Base-by-base conservation (phyloP, 2,797 vertebrate genomes). In the Tamandua tetradactyla region DNA sequence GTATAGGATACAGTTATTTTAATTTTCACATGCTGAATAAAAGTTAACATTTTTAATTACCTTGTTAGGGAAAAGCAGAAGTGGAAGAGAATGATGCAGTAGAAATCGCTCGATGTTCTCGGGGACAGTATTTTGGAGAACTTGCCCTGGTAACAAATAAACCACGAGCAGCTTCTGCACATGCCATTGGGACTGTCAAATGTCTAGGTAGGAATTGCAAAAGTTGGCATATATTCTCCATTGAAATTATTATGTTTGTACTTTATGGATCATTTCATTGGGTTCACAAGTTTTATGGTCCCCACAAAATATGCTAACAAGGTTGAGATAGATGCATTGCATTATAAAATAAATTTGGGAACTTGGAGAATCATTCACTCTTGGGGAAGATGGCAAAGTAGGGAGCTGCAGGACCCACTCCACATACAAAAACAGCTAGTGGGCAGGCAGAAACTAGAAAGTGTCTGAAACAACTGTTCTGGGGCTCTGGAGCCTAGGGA, bases 71-170 rank as follows among this genome's bases (percentile, higher is more conserved):
- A 89, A 98, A 98, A 96, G 97, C 98, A 86, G 98, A 98, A 64
- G 94, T 96, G 89, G 98, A 99, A 97, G 98, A 98, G 96, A 98
- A 99, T 0, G 99, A 99, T 95, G 99, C 99, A 55, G 98, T 99
- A 95, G 99, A 99, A 95, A 99, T 99, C 7, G 98, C 99, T 85
- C 99, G 98, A 62, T 99, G 99, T 97, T 98, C 98, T 47, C 99
- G 99, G 97, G 99, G 99, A 93, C 99, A 99, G 83, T 99, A 99
- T 98, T 99, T 99, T 95, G 99, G 99, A 96, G 99, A 99, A 98
- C 98, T 99, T 95, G 99, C 99, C 40, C 98, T 99, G 92, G 99
- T 99, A 93, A 99, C 99, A 69, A 99, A 99, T 98, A 99, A 99
- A 96, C 99, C 99, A 75, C 98, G 99, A 98, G 99, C 99, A 2